Percentiles rank a stretch among this genome's conserved stretches.
phyloP scores from a whole-genome alignment of 2,888 invertebrate genomes.

The Apoderus coryli region DNA sequence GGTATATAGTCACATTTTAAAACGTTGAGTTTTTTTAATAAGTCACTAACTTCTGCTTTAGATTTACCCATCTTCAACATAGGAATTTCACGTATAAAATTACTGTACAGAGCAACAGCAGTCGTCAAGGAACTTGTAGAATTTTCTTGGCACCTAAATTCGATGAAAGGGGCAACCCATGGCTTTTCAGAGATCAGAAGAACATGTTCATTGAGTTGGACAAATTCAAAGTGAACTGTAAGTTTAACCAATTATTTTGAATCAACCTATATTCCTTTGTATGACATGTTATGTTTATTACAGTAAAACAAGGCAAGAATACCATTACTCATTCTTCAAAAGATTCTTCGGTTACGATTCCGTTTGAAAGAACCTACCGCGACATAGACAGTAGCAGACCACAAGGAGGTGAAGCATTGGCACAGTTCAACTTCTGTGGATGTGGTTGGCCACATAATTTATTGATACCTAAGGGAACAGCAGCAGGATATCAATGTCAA shows the following conservation, averaged over 20 bases:
- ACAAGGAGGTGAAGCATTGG: constrained; percentile 35
- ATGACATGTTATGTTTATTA: constrained; percentile 3
- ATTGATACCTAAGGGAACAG: constrained; percentile 55
- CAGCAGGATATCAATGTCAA: constrained; percentile 48
- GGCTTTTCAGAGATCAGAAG: constrained; percentile 48
- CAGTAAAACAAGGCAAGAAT: constrained; percentile 53
- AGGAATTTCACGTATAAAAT: constrained; percentile 47
- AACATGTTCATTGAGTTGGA: constrained; percentile 56
- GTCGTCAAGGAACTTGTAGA: constrained; percentile 45
- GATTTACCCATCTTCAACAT: constrained; percentile 67
- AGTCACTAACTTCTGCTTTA: constrained; percentile 18
- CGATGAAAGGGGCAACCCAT: constrained; percentile 48
- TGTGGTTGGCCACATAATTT: constrained; percentile 80
- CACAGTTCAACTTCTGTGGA: constrained; percentile 65
- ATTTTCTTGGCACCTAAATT: constrained; percentile 51
- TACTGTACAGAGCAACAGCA: constrained; percentile 29
- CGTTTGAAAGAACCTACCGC: constrained; percentile 66
- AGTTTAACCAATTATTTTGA: constrained; percentile 26
- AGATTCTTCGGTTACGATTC: constrained; percentile 67
- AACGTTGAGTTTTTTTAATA: too few species aligned
- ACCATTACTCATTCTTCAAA: constrained; percentile 47
- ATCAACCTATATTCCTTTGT: neutral
- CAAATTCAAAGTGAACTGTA: constrained; percentile 49
- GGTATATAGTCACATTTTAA: too few species aligned
- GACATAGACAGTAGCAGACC: constrained; percentile 47